These are phyloP conservation scores for Ciconia nigra DNA, from an alignment of 2,797 vertebrate species.

Conservation along the genomic window DNA sequence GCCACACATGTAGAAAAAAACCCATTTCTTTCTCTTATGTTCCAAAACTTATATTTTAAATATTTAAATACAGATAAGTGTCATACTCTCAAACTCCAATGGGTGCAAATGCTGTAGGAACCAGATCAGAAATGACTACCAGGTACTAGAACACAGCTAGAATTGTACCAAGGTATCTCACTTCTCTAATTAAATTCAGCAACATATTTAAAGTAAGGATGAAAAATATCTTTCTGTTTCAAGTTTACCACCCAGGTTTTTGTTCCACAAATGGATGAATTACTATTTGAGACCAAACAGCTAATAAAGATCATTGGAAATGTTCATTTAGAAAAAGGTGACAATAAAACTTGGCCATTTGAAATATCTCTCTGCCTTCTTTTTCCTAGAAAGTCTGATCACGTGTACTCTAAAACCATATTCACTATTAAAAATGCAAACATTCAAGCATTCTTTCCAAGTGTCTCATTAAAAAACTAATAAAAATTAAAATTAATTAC, in stretches of 20 bases:
- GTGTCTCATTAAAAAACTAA: conserved; percentile 36
- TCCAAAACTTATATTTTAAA: background rate
- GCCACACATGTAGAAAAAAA: background rate
- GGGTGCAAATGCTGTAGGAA: background rate
- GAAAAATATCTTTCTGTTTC: background rate
- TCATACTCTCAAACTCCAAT: background rate
- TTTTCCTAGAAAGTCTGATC: conserved; percentile 25
- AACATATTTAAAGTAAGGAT: background rate
- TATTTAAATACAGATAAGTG: background rate
- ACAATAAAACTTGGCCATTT: background rate
- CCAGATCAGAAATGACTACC: background rate
- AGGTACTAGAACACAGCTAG: background rate
- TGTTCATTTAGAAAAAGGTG: background rate
- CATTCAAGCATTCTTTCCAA: conserved; percentile 35
- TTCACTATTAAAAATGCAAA: conserved; percentile 44
- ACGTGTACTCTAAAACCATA: background rate
- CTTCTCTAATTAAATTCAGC: background rate
- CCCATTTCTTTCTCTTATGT: background rate
- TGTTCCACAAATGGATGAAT: background rate
- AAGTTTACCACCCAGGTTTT: background rate
- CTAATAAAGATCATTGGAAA: background rate
- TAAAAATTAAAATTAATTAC: conserved; percentile 59
- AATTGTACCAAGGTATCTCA: background rate
- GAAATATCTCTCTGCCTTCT: background rate
- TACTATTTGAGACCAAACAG: background rate